These are phyloP conservation scores for Diplosoma virens DNA, from an alignment of 23 tunicate species.

Conservation along the genomic window DNA sequence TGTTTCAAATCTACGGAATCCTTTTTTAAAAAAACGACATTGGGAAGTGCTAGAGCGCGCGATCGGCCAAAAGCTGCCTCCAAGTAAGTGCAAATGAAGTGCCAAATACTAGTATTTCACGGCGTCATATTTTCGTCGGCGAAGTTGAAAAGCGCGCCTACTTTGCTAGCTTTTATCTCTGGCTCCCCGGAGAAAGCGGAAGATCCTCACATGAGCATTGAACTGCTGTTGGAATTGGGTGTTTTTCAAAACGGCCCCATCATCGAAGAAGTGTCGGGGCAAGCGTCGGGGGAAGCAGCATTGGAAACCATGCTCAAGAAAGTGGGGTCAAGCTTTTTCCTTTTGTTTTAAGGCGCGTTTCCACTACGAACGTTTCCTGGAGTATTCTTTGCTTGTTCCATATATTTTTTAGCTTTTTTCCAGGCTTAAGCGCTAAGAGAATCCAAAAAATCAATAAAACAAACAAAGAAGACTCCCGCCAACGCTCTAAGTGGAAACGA, in stretches of 20 bases:
- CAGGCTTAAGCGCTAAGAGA: too few species aligned
- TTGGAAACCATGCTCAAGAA: slow-evolving; percentile 92
- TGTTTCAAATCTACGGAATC: slow-evolving; percentile 83
- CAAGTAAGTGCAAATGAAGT: slow-evolving; percentile 2
- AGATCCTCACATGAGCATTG: slow-evolving; percentile 50
- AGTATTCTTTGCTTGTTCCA: too few species aligned
- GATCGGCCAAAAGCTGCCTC: slow-evolving; percentile 75
- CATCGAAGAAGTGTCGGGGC: slow-evolving; percentile 95
- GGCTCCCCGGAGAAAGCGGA: too few species aligned
- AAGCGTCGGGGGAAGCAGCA: slow-evolving; percentile 94
- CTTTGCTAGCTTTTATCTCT: too few species aligned
- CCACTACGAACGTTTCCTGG: neutral
- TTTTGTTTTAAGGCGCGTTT: neutral
- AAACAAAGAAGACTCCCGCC: too few species aligned
- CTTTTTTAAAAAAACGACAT: slow-evolving; percentile 77
- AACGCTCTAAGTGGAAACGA: too few species aligned
- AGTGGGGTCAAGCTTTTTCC: slow-evolving; percentile 12
- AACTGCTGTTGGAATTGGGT: slow-evolving; percentile 64
- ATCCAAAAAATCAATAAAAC: too few species aligned
- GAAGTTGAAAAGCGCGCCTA: too few species aligned
- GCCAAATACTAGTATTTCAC: too few species aligned
- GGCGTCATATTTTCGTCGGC: too few species aligned
- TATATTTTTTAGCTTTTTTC: too few species aligned
- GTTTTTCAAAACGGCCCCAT: slow-evolving; percentile 69
- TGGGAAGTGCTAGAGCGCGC: slow-evolving; percentile 79